Percentiles rank a stretch among this genome's conserved stretches.
These are phyloP conservation scores for Melanerpes formicivorus DNA, from an alignment of 2,113 vertebrate species.

Conservation along the genomic window DNA sequence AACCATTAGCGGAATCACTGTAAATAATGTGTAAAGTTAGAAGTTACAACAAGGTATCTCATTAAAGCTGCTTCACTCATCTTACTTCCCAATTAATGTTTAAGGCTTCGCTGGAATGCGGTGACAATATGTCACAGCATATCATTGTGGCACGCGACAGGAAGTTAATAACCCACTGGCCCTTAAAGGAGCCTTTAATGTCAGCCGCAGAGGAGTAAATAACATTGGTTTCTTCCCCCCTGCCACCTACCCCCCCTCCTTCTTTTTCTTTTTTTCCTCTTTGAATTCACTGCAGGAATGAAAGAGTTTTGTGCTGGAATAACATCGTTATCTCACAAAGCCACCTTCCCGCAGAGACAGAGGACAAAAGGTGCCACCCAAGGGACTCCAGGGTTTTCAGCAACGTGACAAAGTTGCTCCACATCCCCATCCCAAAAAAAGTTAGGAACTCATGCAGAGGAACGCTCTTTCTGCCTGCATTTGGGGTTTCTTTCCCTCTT, in stretches of 20 bases:
- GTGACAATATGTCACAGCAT: conserved; percentile 78
- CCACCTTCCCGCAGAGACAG: neutral
- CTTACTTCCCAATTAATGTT: conserved; percentile 85
- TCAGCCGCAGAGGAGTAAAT: conserved; percentile 69
- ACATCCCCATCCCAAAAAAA: neutral
- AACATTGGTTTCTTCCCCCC: conserved; percentile 1
- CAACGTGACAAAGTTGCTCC: neutral
- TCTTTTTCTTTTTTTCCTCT: neutral
- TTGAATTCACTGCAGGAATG: conserved; percentile 48
- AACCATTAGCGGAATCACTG: conserved; percentile 85
- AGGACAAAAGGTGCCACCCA: conserved; percentile 3
- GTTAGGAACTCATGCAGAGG: neutral
- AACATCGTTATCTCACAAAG: conserved; percentile 69
- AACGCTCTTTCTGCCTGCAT: neutral
- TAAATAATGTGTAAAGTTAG: conserved; percentile 83
- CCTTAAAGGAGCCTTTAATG: conserved; percentile 69
- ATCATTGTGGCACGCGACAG: conserved; percentile 63
- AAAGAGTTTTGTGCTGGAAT: conserved; percentile 55
- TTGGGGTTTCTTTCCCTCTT: neutral
- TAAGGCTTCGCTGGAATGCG: conserved; percentile 71
- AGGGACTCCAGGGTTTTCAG: conserved; percentile 18
- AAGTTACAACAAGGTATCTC: conserved; percentile 86
- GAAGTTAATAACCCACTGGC: conserved; percentile 75
- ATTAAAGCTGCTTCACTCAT: conserved; percentile 81
- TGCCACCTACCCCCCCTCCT: too few species aligned